Percentiles rank a stretch among this genome's conserved stretches.
Conservation (phyloP, 2,797 vertebrate genomes). For the Cirrhinus molitorella region DNA sequence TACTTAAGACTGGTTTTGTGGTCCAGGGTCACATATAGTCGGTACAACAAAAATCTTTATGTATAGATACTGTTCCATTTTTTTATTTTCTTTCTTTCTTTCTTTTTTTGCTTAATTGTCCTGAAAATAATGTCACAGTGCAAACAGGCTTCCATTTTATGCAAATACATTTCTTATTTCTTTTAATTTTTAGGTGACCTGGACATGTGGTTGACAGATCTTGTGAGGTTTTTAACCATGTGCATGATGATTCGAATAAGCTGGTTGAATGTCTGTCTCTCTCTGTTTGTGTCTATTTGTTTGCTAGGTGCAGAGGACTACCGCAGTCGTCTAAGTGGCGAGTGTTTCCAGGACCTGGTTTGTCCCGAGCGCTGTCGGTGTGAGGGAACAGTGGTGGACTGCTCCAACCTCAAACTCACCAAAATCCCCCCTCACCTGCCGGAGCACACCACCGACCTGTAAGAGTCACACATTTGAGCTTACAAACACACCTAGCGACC, state of each 20-base stretch:
- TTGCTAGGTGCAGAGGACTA: slow-evolving; percentile 92
- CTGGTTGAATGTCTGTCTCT: slow-evolving; percentile 46
- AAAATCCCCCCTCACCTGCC: slow-evolving; percentile 89
- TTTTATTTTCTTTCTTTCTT: background rate
- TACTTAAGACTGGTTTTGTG: no score
- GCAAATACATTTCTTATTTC: background rate
- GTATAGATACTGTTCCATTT: background rate
- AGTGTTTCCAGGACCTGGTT: slow-evolving; percentile 94
- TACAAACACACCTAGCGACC: background rate
- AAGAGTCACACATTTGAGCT: slow-evolving; percentile 69
- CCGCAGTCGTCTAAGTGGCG: slow-evolving; percentile 89
- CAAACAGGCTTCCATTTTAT: background rate
- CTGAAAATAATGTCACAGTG: background rate
- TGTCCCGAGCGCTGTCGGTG: slow-evolving; percentile 96
- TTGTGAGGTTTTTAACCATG: background rate
- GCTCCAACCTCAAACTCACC: slow-evolving; percentile 93
- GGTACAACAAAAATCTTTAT: background rate
- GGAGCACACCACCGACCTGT: slow-evolving; percentile 94
- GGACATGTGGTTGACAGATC: background rate
- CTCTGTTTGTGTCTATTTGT: slow-evolving; percentile 50
- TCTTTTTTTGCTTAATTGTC: background rate
- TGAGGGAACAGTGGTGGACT: slow-evolving; percentile 95
- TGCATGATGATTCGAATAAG: slow-evolving; percentile 7
- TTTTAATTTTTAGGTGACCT: background rate
- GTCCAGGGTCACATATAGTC: no score